Conservation (phyloP, 37 sponge, comb jelly and placozoan species). For the Crambe crambe region DNA sequence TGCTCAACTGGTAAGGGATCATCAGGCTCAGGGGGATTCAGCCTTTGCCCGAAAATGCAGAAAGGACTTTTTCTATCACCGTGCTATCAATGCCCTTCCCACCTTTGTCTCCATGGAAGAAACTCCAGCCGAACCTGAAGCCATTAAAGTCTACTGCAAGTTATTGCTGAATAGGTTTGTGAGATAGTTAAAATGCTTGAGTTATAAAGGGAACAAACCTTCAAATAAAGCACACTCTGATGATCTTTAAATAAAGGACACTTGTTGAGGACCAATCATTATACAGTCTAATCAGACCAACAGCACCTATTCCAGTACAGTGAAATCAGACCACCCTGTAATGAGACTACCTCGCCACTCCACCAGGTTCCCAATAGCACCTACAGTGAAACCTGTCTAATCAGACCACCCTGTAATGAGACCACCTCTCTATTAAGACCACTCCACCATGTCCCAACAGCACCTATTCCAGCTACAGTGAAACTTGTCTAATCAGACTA, state of each 20-base stretch:
- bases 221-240: not conserved
- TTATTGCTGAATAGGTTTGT: constrained; percentile 60
- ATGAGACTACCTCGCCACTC: not conserved
- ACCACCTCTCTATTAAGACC: too few species aligned
- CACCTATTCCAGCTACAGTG: too few species aligned
- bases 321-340: not conserved
- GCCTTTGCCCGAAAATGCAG: constrained; percentile 50
- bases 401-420: too few species aligned
- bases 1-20: constrained; percentile 52
- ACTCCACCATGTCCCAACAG: too few species aligned
- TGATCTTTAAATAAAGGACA: not conserved
- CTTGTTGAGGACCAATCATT: not conserved
- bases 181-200: not conserved
- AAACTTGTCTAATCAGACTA: too few species aligned
- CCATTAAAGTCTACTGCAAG: constrained; percentile 46
- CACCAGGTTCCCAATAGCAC: too few species aligned
- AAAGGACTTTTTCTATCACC: constrained; percentile 55
- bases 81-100: constrained; percentile 63
- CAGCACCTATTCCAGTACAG: too few species aligned
- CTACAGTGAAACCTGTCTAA: too few species aligned
- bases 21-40: constrained; percentile 36
- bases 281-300: too few species aligned
- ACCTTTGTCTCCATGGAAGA: constrained; percentile 12
- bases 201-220: not conserved
- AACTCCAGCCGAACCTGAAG: constrained; percentile 10